These are phyloP conservation scores for Garrulus glandarius DNA, from an alignment of 2,797 vertebrate species.

Conservation along the genomic window DNA sequence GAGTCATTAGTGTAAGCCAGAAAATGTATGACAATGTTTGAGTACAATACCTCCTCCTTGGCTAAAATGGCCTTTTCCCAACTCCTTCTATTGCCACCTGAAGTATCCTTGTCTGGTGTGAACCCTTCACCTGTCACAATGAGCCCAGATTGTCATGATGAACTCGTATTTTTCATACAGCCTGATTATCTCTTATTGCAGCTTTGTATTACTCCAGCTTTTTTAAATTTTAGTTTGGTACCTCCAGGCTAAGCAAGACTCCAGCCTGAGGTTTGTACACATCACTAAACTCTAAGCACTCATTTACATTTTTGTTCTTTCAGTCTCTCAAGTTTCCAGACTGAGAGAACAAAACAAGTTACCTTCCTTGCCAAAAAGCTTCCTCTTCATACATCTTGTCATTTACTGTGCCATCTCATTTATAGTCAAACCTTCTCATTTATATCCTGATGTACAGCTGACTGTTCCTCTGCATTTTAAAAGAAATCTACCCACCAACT, in stretches of 20 bases:
- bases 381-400: background rate
- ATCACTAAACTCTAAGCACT: background rate
- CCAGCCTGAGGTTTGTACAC: background rate
- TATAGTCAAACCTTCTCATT: constrained; percentile 23
- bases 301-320: constrained; percentile 27
- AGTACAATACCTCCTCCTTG: background rate
- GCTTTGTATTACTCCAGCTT: background rate
- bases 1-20: background rate
- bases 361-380: background rate
- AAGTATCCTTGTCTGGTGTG: background rate
- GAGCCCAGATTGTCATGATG: background rate
- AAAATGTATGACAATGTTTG: background rate
- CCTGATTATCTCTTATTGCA: background rate
- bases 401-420: constrained; percentile 20
- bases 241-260: background rate
- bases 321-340: background rate
- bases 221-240: background rate
- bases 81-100: background rate
- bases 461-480: constrained; percentile 24
- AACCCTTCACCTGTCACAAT: background rate
- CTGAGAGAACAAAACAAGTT: constrained; percentile 7
- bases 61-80: background rate
- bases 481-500: background rate
- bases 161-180: background rate
- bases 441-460: constrained; percentile 7